Evolutionary conservation across 92 coral and sea anemone species (phyloP).

Genomic region (Blastomussa wellsi): DNA sequence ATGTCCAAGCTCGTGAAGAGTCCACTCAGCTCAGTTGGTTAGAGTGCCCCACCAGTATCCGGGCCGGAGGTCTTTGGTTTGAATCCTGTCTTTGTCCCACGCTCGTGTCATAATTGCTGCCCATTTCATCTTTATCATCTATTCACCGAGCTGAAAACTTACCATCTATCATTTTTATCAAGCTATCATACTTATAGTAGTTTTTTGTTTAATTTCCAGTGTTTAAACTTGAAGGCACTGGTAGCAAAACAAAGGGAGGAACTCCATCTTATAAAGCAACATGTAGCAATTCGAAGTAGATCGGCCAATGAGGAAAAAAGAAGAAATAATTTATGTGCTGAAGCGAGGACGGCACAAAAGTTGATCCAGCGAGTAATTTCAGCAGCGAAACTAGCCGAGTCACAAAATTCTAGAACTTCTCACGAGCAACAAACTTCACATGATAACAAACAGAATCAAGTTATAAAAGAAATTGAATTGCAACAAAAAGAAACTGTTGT

Average conservation of each 20-base stretch:
- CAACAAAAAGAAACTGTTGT: neutral
- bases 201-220: slow-evolving; percentile 29
- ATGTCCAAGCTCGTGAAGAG: too few relatives aligned
- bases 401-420: slow-evolving; percentile 24
- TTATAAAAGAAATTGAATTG: neutral
- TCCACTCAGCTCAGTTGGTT: too few relatives aligned
- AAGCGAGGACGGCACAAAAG: slow-evolving; percentile 3
- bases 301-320: slow-evolving; percentile 14
- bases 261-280: slow-evolving; percentile 22
- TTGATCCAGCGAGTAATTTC: slow-evolving; percentile 34
- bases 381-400: slow-evolving; percentile 32
- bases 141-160: too few relatives aligned
- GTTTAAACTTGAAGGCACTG: slow-evolving; percentile 31
- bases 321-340: slow-evolving; percentile 14
- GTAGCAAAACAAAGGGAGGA: slow-evolving; percentile 42
- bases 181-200: neutral
- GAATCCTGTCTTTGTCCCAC: too few relatives aligned
- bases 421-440: neutral
- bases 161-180: too few relatives aligned
- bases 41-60: too few relatives aligned
- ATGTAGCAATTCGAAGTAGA: neutral
- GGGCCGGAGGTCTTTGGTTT: too few relatives aligned
- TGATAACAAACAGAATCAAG: neutral
- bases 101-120: too few relatives aligned
- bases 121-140: too few relatives aligned